phyloP scores from a whole-genome alignment of 2,113 vertebrate genomes.

The Sialia sialis region DNA sequence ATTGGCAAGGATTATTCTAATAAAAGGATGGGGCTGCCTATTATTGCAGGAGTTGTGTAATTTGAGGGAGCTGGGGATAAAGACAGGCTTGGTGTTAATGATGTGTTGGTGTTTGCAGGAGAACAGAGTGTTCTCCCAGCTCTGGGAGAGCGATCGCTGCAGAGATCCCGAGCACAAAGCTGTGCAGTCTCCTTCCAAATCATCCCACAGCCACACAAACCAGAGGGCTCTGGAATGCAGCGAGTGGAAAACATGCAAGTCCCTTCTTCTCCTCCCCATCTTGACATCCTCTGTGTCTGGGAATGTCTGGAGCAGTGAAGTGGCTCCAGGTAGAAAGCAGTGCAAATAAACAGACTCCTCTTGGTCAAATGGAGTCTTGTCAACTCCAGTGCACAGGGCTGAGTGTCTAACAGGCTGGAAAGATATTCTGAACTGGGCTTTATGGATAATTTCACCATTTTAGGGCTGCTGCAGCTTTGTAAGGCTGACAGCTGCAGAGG shows the following conservation, averaged over 20 bases:
- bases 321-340: not conserved
- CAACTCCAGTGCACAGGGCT: not conserved
- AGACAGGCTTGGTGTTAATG: not conserved
- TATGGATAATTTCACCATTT: not conserved
- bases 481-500: not conserved
- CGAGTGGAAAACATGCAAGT: not conserved
- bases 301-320: not conserved
- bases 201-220: not conserved
- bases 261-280: not conserved
- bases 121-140: not conserved
- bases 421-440: not conserved
- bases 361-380: not conserved
- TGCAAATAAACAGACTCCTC: not conserved
- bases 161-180: not conserved
- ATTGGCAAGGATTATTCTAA: not conserved
- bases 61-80: constrained; percentile 5
- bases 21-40: not conserved
- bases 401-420: not conserved
- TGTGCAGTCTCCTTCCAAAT: not conserved
- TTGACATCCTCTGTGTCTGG: fast-evolving
- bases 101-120: not conserved
- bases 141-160: not conserved
- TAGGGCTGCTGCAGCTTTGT: not conserved
- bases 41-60: not conserved
- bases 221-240: not conserved